Base-by-base conservation (phyloP, 2,797 vertebrate species). In the Nasua narica region DNA sequence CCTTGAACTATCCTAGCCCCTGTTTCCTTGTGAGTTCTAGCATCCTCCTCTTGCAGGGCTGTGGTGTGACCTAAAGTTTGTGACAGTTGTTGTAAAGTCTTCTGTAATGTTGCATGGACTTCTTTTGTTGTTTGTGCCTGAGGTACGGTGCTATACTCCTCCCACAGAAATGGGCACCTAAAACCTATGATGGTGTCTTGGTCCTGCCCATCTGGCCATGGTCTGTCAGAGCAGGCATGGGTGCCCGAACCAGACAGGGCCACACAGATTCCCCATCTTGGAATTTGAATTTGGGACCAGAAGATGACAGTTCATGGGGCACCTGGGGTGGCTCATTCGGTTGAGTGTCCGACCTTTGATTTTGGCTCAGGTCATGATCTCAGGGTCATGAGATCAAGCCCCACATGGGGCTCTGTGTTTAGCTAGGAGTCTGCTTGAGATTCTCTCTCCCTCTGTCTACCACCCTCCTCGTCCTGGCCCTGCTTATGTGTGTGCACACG, bases 221-320 rank as follows among this genome's bases (percentile, higher is more conserved):
- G 5, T 19, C 32, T 5, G 4, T 78, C 48, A 91, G 65, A 67
- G 58, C 46, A 81, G 46, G 7, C 16, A 40, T 50, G 16, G n/a
- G 13, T 37, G 15, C 9, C 32, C 9, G 78, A 94, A 46, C n/a
- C 56, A 87, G 32, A 91, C 56, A 67, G 40, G 60, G 48, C 52
- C 27, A 29, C 50, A 14, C 21, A 46, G 60, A 56, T 50, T 82
- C 29, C 78, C 46, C 5, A 13, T 83, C 15, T 96, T 83, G 35
- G 54, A 85, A 60, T 91, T 77, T 94, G 32, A 18, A 90, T 84
- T 89, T 90, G 56, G 56, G 27, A 46, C 54, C 21, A 43, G 74
- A 95, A 60, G 48, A 69, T 14, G 35, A 65, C 32, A n/a, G 2
- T 58, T 74, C 32, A 67, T 29, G n/a, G n/a, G 65, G 65, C 2